Percentiles rank a stretch among this genome's conserved stretches.
Conservation (phyloP, 2,888 invertebrate genomes). For the Leptarthrus brevirostris region DNA sequence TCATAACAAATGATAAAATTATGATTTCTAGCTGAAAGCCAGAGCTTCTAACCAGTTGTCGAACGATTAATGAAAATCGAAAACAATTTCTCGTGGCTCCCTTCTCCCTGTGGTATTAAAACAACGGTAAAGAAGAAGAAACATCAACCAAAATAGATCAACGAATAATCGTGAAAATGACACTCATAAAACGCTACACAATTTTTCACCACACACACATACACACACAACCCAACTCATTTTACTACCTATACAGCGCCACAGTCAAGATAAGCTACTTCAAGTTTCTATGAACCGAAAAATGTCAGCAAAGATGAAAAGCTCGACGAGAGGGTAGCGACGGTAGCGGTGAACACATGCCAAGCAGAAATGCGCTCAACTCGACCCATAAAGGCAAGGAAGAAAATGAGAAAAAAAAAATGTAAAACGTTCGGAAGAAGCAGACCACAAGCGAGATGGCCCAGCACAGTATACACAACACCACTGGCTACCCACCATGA, state of each 20-base stretch:
- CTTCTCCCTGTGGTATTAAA: neutral
- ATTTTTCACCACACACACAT: slow-evolving; percentile 14
- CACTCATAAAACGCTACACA: slow-evolving; percentile 37
- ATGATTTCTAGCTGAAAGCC: neutral
- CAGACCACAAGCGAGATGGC: neutral
- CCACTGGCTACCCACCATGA: neutral
- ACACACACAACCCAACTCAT: neutral
- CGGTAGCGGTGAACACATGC: neutral
- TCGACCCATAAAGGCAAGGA: slow-evolving; percentile 39
- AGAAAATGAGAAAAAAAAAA: slow-evolving; percentile 17
- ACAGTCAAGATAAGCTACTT: slow-evolving; percentile 12
- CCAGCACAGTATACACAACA: too few species aligned
- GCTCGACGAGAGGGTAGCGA: neutral
- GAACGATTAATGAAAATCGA: slow-evolving; percentile 43
- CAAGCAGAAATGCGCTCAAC: slow-evolving; percentile 26
- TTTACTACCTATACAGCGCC: slow-evolving; percentile 11
- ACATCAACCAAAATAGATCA: slow-evolving; percentile 40
- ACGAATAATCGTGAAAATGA: slow-evolving; percentile 34
- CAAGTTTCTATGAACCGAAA: slow-evolving; percentile 46
- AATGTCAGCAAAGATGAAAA: slow-evolving; percentile 28
- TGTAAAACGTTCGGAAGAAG: slow-evolving; percentile 25
- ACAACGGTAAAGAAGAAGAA: slow-evolving; percentile 1
- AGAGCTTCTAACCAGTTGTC: neutral
- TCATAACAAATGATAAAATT: slow-evolving; percentile 26
- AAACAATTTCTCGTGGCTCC: slow-evolving; percentile 21